phyloP scores from a whole-genome alignment of 2,888 invertebrate species.

The Cephus runcator region DNA sequence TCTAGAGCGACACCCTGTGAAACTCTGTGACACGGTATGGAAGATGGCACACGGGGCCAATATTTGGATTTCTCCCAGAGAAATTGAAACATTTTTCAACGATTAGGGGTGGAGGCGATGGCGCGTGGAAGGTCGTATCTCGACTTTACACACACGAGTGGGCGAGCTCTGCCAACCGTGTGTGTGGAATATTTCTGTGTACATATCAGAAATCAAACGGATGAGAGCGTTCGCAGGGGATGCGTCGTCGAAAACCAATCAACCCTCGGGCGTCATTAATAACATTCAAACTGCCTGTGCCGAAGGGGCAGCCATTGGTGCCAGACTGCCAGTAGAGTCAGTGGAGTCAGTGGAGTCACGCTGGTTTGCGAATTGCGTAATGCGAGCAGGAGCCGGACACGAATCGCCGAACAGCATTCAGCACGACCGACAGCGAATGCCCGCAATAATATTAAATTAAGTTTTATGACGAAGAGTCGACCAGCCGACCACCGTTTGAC shows the following conservation, averaged over 20 bases:
- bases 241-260: conserved; percentile 47
- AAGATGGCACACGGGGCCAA: conserved; percentile 12
- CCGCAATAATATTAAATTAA: conserved; percentile 36
- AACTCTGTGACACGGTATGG: too few relatives aligned
- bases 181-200: neutral
- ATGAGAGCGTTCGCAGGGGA: conserved; percentile 3
- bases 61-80: conserved; percentile 30
- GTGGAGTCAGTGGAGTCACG: conserved; percentile 11
- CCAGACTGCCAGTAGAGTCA: neutral
- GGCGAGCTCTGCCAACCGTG: too few relatives aligned
- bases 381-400: conserved; percentile 4
- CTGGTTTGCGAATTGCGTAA: neutral
- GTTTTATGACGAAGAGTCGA: conserved; percentile 30
- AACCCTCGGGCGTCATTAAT: conserved; percentile 47
- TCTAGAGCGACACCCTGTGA: too few relatives aligned
- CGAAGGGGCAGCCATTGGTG: conserved; percentile 11
- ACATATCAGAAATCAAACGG: neutral
- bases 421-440: conserved; percentile 18
- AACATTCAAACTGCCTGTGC: conserved; percentile 37
- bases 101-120: conserved; percentile 31
- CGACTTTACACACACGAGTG: too few relatives aligned
- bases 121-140: neutral
- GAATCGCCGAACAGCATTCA: conserved; percentile 12
- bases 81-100: conserved; percentile 52
- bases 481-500: neutral